Evolutionary conservation across 1,140 invertebrate species (phyloP).

Genomic region (Platyscapa corneri): DNA sequence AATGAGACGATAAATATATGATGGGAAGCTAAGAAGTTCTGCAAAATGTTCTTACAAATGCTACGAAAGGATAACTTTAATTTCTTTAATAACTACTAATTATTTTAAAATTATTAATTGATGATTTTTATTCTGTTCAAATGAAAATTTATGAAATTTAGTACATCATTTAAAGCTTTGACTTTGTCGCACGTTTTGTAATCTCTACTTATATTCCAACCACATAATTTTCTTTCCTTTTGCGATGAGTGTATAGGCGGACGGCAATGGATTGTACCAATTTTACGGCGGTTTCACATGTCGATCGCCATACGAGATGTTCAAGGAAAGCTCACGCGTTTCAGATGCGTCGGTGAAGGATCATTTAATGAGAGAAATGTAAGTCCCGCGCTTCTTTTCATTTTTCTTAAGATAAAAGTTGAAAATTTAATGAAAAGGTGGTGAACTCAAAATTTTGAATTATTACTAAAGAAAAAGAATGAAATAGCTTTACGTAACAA

Average conservation of each 20-base stretch:
- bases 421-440: neutral
- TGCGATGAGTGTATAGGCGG: neutral
- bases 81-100: too few species aligned
- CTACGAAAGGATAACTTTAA: too few species aligned
- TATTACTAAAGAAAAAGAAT: neutral
- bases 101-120: neutral
- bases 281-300: conserved; percentile 25
- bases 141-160: conserved; percentile 16
- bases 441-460: neutral
- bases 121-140: neutral
- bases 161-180: neutral
- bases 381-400: neutral
- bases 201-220: neutral
- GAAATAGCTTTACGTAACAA: neutral
- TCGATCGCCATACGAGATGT: conserved; percentile 13
- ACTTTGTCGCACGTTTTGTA: neutral
- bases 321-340: conserved; percentile 27
- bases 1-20: neutral
- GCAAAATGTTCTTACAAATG: too few species aligned
- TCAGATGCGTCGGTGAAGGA: conserved; percentile 5
- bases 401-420: neutral
- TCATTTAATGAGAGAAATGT: neutral
- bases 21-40: neutral
- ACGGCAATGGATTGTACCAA: conserved; percentile 8
- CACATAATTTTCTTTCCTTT: conserved; percentile 21